These are phyloP conservation scores for Gadus macrocephalus DNA, from an alignment of 2,113 vertebrate species.

Conservation along the genomic window DNA sequence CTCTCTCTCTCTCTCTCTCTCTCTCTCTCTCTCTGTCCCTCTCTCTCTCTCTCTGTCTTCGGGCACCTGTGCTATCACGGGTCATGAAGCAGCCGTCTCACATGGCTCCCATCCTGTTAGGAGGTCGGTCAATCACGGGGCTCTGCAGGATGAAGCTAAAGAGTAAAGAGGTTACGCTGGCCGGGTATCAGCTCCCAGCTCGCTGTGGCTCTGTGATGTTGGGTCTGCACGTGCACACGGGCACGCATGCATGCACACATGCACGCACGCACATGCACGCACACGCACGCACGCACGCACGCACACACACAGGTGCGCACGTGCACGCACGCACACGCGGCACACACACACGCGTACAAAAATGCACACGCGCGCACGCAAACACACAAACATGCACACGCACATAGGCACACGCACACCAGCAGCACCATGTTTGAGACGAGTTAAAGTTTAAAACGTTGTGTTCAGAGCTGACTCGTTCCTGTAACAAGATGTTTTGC, in stretches of 20 bases:
- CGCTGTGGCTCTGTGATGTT: no score
- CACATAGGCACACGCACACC: no score
- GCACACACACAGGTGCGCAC: neutral
- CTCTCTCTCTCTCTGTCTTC: neutral
- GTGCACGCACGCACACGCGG: neutral
- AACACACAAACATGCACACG: no score
- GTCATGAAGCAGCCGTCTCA: conserved; percentile 23
- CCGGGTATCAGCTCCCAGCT: no score
- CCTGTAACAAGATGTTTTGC: no score
- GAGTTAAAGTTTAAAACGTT: no score
- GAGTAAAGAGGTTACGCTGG: neutral
- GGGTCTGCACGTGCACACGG: no score
- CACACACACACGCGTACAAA: no score
- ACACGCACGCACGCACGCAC: neutral
- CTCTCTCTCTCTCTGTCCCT: neutral
- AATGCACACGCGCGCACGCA: no score
- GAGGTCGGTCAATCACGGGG: conserved; percentile 11
- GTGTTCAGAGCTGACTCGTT: no score
- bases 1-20: neutral
- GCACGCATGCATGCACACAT: neutral
- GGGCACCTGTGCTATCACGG: conserved; percentile 11
- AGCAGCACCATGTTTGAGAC: no score
- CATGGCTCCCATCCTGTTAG: conserved; percentile 16
- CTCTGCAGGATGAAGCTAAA: conserved; percentile 15
- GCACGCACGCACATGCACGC: no score